Evolutionary conservation across 2,888 invertebrate genomes (phyloP).

Genomic region (Trissolcus brochymenae): DNA sequence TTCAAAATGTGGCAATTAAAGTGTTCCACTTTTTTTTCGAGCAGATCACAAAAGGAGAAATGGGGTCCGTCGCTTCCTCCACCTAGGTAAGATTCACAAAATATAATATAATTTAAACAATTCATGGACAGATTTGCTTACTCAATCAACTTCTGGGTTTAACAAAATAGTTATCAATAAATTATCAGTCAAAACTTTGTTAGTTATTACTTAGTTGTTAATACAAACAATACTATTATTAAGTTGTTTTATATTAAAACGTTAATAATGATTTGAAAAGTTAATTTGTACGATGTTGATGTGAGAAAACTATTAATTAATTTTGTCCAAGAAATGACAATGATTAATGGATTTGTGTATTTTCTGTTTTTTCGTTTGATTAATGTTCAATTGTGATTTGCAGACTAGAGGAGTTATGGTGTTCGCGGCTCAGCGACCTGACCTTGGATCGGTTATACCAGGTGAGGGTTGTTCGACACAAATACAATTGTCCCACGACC

Average conservation of each 20-base stretch:
- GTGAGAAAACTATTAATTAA: no score
- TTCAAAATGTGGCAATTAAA: background rate
- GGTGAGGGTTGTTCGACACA: constrained; percentile 64
- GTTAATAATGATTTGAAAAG: no score
- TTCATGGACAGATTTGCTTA: no score
- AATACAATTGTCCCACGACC: constrained; percentile 32
- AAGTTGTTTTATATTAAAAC: no score
- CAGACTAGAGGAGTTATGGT: constrained; percentile 54
- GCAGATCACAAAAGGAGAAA: constrained; percentile 26
- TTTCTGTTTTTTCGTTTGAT: constrained; percentile 1
- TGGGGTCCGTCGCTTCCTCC: constrained; percentile 24
- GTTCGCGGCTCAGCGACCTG: constrained; percentile 72
- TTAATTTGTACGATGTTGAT: no score
- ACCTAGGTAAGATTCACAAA: constrained; percentile 25
- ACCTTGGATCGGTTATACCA: constrained; percentile 74
- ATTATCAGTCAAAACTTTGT: no score
- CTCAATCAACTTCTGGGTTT: background rate
- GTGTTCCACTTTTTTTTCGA: constrained; percentile 12
- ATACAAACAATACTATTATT: no score
- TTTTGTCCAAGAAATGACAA: no score
- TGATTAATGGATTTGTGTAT: constrained; percentile 3
- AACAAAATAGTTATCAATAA: background rate
- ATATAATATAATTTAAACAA: no score
- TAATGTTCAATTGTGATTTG: constrained; percentile 15
- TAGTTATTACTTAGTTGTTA: no score